Evolutionary conservation across 2,888 invertebrate genomes (phyloP).

Genomic region (Ecdyonurus torrentis): DNA sequence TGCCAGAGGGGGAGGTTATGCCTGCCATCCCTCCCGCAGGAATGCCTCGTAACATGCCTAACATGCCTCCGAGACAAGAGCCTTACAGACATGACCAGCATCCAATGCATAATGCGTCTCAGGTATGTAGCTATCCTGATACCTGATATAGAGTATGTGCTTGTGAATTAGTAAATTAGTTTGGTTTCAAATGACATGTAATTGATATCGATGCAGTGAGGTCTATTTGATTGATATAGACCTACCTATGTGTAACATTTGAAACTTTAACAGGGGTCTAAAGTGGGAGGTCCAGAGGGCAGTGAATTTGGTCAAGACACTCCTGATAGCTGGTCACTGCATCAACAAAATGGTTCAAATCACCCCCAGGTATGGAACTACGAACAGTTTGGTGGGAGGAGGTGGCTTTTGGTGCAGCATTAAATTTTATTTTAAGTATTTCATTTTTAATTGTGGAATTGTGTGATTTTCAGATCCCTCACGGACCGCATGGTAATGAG

Average conservation of each 20-base stretch:
- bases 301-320: background rate
- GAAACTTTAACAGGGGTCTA: background rate
- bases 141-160: too few relatives aligned
- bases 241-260: too few relatives aligned
- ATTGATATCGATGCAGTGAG: too few relatives aligned
- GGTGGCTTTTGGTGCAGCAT: too few relatives aligned
- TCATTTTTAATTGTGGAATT: too few relatives aligned
- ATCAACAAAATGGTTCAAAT: background rate
- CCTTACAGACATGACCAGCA: slow-evolving; percentile 16
- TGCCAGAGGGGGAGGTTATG: slow-evolving; percentile 52
- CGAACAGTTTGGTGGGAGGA: too few relatives aligned
- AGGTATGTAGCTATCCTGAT: too few relatives aligned
- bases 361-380: background rate
- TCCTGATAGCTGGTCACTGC: background rate
- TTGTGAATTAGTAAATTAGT: too few relatives aligned
- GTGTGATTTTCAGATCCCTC: too few relatives aligned
- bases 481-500: background rate
- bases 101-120: slow-evolving; percentile 11
- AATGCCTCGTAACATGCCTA: background rate
- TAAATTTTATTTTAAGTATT: too few relatives aligned
- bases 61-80: background rate
- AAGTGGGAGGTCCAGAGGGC: background rate
- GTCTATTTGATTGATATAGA: too few relatives aligned
- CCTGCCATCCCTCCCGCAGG: slow-evolving; percentile 13
- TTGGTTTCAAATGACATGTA: too few relatives aligned